These are phyloP conservation scores for Drosophila azteca DNA, from an alignment of 1,140 invertebrate genomes.

Conservation along the genomic window DNA sequence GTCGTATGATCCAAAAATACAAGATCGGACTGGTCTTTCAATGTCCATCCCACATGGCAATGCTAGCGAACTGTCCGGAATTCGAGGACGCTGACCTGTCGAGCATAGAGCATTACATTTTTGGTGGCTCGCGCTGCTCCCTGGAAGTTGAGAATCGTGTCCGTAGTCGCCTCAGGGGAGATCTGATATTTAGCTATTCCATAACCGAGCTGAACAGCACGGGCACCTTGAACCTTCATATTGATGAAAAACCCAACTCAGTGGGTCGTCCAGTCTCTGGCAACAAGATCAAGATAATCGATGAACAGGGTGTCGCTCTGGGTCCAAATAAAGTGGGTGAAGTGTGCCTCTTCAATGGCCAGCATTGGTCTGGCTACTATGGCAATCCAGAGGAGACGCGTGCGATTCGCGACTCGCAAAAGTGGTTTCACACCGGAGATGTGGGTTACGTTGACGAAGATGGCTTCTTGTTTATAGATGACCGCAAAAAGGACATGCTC, in stretches of 20 bases:
- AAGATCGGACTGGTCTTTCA: constrained; percentile 40
- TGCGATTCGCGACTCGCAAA: constrained; percentile 51
- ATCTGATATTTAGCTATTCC: constrained; percentile 34
- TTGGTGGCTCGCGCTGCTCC: constrained; percentile 39
- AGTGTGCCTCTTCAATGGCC: constrained; percentile 32
- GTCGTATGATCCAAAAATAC: constrained; percentile 32
- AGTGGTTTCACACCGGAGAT: constrained; percentile 88
- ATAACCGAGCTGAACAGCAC: constrained; percentile 44
- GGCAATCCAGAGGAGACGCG: constrained; percentile 40
- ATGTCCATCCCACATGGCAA: constrained; percentile 29
- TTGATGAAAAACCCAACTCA: constrained; percentile 46
- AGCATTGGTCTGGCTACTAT: constrained; percentile 67
- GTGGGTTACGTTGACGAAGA: constrained; percentile 86
- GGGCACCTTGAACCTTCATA: constrained; percentile 21
- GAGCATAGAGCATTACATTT: constrained; percentile 20
- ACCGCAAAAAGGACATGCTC: constrained; percentile 87
- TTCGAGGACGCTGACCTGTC: constrained; percentile 29
- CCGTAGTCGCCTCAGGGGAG: constrained; percentile 13
- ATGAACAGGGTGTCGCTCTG: constrained; percentile 35
- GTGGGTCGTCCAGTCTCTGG: constrained; percentile 28
- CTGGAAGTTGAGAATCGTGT: constrained; percentile 33
- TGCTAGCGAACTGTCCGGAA: constrained; percentile 24
- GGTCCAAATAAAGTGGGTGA: constrained; percentile 55
- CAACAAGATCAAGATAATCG: constrained; percentile 70
- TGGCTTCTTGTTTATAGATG: constrained; percentile 85